phyloP scores from a whole-genome alignment of 2,113 vertebrate species.

The Orycteropus afer region DNA sequence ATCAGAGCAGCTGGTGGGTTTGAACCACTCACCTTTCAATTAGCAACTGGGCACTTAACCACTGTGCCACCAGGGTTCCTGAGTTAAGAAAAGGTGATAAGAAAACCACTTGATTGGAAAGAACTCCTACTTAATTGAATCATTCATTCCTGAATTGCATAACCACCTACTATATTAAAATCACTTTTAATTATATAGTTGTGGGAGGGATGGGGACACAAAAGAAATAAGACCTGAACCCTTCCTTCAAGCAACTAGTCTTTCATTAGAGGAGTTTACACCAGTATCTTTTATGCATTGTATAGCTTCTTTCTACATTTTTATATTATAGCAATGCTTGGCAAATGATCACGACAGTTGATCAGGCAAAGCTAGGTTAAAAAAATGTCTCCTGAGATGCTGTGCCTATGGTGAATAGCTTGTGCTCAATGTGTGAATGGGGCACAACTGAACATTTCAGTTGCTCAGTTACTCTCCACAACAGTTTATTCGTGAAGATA shows the following conservation, averaged over 20 bases:
- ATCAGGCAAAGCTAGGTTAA: background rate
- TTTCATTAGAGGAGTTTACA: background rate
- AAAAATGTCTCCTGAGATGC: background rate
- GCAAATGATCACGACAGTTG: background rate
- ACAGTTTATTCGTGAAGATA: background rate
- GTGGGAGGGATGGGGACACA: background rate
- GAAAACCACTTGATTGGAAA: background rate
- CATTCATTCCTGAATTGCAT: background rate
- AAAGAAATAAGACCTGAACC: background rate
- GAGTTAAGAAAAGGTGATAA: too few relatives aligned
- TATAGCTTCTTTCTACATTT: background rate
- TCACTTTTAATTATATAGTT: background rate
- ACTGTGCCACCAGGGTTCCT: too few relatives aligned
- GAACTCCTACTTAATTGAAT: background rate
- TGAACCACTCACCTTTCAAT: too few relatives aligned
- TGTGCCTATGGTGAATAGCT: rapidly evolving
- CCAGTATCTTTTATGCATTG: background rate
- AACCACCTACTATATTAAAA: background rate
- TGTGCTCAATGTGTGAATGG: background rate
- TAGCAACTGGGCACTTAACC: too few relatives aligned
- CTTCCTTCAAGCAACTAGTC: background rate
- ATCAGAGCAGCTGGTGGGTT: too few relatives aligned
- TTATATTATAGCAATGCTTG: background rate
- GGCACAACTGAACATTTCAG: background rate
- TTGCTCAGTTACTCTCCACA: background rate